These are phyloP conservation scores for Heliconius eleuchia DNA, from an alignment of 1,140 invertebrate species.

Conservation along the genomic window DNA sequence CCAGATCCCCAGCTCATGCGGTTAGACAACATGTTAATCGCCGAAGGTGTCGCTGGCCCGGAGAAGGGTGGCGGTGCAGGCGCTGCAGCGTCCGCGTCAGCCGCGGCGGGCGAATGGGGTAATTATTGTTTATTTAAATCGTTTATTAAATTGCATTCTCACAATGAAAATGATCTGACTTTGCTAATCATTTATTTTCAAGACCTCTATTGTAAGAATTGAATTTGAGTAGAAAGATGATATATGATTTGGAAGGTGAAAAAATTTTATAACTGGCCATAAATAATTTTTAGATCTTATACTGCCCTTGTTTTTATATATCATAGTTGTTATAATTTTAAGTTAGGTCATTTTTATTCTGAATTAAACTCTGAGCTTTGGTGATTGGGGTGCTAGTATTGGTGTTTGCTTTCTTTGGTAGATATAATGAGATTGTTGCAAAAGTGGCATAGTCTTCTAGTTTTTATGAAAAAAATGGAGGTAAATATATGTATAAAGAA, in stretches of 20 bases:
- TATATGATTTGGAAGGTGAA: no score
- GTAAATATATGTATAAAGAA: not conserved
- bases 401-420: not conserved
- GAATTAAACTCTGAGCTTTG: not conserved
- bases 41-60: slow-evolving; percentile 98
- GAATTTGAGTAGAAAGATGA: no score
- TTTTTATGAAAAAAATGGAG: no score
- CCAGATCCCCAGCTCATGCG: slow-evolving; percentile 99
- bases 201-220: no score
- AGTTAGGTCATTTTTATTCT: not conserved
- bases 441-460: not conserved
- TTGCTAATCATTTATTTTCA: not conserved
- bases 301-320: not conserved
- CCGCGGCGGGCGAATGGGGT: slow-evolving; percentile 90
- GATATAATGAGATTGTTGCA: not conserved
- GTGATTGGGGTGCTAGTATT: not conserved
- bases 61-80: slow-evolving; percentile 97
- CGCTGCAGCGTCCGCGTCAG: slow-evolving; percentile 94
- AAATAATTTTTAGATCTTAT: not conserved
- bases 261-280: no score
- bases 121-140: slow-evolving; percentile 36
- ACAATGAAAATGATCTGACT: not conserved
- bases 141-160: not conserved
- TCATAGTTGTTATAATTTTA: not conserved
- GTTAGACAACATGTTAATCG: slow-evolving; percentile 99